These are phyloP conservation scores for Gallinago nigripennis DNA, from an alignment of 2,797 vertebrate genomes.

Conservation along the genomic window DNA sequence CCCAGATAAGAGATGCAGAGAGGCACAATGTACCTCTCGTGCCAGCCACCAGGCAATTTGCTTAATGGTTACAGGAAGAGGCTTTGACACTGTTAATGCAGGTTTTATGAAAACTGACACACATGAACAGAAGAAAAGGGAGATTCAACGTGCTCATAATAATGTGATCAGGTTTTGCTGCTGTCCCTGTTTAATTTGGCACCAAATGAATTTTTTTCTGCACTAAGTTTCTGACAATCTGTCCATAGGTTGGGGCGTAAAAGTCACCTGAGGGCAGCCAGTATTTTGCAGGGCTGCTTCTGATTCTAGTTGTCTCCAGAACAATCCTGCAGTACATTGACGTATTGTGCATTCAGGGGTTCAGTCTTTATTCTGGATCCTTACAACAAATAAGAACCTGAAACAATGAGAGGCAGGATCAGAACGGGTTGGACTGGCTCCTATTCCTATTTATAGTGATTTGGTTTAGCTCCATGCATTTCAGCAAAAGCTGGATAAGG, in stretches of 20 bases:
- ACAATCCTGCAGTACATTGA: background rate
- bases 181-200: background rate
- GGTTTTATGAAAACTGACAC: background rate
- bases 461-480: background rate
- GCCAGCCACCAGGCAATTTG: background rate
- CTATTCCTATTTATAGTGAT: background rate
- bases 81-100: background rate
- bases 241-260: background rate
- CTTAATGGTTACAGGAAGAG: background rate
- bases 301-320: background rate
- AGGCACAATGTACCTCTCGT: background rate
- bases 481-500: background rate
- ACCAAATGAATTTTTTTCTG: background rate
- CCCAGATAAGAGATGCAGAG: background rate
- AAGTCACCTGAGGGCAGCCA: background rate
- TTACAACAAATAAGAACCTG: background rate
- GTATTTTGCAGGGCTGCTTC: background rate
- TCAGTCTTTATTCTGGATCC: background rate
- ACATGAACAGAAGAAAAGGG: background rate
- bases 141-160: background rate
- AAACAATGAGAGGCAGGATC: background rate
- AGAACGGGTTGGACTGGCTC: background rate
- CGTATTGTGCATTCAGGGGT: background rate
- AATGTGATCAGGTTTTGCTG: background rate
- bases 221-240: background rate